These are phyloP conservation scores for Akabosia matsudoensis DNA, from an alignment of 1,140 invertebrate species.

Conservation along the genomic window DNA sequence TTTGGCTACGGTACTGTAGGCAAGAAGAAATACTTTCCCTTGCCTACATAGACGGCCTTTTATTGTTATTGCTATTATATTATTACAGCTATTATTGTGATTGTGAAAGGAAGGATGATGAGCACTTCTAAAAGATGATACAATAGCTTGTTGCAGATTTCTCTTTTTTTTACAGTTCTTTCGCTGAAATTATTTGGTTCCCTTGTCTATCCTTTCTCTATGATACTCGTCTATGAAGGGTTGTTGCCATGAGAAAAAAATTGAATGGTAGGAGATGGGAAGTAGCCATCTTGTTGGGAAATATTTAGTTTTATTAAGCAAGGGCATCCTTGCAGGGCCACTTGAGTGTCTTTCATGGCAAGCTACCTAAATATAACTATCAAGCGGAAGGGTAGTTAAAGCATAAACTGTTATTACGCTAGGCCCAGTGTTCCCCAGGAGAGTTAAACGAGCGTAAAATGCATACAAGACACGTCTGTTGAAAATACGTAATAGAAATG, in stretches of 20 bases:
- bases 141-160: neutral
- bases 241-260: neutral
- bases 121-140: neutral
- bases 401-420: too few relatives aligned
- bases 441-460: too few relatives aligned
- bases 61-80: conserved; percentile 6
- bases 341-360: neutral
- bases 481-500: neutral
- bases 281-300: neutral
- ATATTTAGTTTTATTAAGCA: too few relatives aligned
- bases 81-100: neutral
- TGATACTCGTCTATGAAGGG: neutral
- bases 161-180: neutral
- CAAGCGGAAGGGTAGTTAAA: too few relatives aligned
- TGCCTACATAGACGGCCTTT: neutral
- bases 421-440: too few relatives aligned
- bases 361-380: too few relatives aligned
- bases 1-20: neutral
- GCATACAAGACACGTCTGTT: neutral
- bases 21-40: neutral
- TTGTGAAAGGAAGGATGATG: neutral
- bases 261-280: neutral
- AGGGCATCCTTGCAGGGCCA: neutral
- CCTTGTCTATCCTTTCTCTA: neutral
- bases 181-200: too few relatives aligned